phyloP scores from a whole-genome alignment of 2,113 vertebrate species.

The Antechinus flavipes region DNA sequence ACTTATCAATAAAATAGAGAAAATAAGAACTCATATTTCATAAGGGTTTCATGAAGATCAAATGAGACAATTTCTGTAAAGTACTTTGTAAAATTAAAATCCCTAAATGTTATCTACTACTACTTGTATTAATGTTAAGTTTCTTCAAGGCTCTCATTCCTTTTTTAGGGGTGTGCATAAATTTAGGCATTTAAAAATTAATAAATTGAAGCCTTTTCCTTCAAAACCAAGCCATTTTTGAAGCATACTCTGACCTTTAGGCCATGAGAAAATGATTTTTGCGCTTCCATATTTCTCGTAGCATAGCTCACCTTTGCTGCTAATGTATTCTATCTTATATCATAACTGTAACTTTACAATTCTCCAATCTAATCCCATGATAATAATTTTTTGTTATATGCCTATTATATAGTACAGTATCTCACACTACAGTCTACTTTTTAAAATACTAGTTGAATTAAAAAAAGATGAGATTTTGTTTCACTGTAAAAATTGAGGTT shows the following conservation, averaged over 20 bases:
- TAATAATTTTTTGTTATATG: neutral
- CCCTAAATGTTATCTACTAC: neutral
- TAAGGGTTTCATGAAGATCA: neutral
- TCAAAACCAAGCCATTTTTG: neutral
- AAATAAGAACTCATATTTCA: neutral
- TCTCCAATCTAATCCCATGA: neutral
- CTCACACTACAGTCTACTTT: neutral
- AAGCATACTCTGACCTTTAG: neutral
- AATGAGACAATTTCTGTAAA: neutral
- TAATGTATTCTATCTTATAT: neutral
- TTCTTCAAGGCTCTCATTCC: neutral
- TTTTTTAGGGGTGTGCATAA: neutral
- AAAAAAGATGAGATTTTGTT: no score
- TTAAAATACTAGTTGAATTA: neutral
- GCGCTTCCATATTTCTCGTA: neutral
- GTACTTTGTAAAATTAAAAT: neutral
- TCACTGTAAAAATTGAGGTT: neutral
- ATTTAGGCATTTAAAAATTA: neutral
- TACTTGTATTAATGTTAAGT: neutral
- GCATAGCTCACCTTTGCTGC: neutral
- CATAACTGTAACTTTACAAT: neutral
- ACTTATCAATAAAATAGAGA: neutral
- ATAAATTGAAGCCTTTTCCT: neutral
- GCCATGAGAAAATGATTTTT: neutral
- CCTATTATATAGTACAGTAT: no score